Evolutionary conservation across 2,888 invertebrate species (phyloP).

Genomic region (Meteorus cinctellus): DNA sequence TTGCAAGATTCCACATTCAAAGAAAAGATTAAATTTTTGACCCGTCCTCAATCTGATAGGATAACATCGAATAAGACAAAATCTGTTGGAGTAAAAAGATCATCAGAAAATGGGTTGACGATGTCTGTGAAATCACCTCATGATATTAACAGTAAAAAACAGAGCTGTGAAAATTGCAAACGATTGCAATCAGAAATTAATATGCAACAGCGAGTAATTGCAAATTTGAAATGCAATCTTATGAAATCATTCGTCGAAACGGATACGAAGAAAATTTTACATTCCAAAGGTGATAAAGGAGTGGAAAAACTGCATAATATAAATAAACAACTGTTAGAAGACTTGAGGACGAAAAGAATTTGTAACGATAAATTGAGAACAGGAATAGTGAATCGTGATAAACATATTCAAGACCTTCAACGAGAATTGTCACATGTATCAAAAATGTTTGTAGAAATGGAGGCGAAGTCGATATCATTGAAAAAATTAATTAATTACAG

Average conservation of each 20-base stretch:
- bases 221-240: conserved; percentile 18
- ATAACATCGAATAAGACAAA: too few relatives aligned
- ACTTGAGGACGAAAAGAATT: conserved; percentile 46
- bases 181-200: conserved; percentile 40
- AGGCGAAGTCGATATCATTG: conserved; percentile 60
- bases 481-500: not conserved
- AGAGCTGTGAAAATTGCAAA: conserved; percentile 55
- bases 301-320: conserved; percentile 62
- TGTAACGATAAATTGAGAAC: conserved; percentile 57
- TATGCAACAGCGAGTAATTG: conserved; percentile 15
- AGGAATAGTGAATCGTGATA: conserved; percentile 64
- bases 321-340: conserved; percentile 64
- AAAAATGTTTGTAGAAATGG: conserved; percentile 67
- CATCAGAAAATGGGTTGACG: conserved; percentile 21
- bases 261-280: not conserved
- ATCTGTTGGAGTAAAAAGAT: not conserved
- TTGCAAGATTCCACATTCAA: not conserved
- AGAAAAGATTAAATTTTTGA: conserved; percentile 10
- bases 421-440: conserved; percentile 69
- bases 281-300: not conserved
- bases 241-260: conserved; percentile 32
- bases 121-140: conserved; percentile 50
- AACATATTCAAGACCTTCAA: conserved; percentile 67
- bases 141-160: conserved; percentile 51
- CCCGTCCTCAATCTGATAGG: too few relatives aligned